A percentile compares a stretch with the other conserved stretches of the same genome.
phyloP scores from a whole-genome alignment of 2,888 invertebrate species.

The Ecdyonurus torrentis region DNA sequence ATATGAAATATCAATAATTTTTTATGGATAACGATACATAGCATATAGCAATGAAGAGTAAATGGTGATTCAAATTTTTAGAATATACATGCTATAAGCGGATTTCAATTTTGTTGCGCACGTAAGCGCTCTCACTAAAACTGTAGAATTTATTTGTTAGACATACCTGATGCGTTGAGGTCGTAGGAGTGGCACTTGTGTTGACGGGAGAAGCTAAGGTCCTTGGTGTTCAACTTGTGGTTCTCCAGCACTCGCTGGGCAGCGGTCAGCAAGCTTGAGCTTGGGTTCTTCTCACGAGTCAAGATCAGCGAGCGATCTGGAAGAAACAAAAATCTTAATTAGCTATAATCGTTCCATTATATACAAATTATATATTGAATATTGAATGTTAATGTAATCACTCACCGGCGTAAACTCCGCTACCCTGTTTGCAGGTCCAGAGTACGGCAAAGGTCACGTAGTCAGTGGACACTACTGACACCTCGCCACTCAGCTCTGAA shows the following conservation, averaged over 20 bases:
- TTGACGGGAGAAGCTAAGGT: not conserved
- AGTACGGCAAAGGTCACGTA: not conserved
- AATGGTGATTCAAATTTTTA: too few relatives aligned
- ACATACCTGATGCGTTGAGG: not conserved
- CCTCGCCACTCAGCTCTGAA: not conserved
- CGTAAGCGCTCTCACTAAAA: too few relatives aligned
- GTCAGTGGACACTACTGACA: not conserved
- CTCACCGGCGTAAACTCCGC: not conserved
- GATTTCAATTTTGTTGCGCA: too few relatives aligned
- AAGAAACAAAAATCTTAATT: too few relatives aligned
- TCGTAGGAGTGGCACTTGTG: not conserved
- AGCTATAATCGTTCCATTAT: not conserved
- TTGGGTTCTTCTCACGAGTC: not conserved
- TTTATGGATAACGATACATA: too few relatives aligned
- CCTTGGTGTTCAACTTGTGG: not conserved
- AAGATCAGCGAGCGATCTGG: not conserved
- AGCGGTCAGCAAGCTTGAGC: not conserved
- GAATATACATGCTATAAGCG: too few relatives aligned
- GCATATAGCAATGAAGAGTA: too few relatives aligned
- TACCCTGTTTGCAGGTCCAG: not conserved
- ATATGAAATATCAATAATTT: too few relatives aligned
- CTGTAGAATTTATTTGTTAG: not conserved
- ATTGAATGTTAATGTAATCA: too few relatives aligned
- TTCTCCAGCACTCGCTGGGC: not conserved
- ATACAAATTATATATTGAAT: too few relatives aligned